phyloP scores from a whole-genome alignment of 2,113 vertebrate genomes.

The Actenoides lindsayi region DNA sequence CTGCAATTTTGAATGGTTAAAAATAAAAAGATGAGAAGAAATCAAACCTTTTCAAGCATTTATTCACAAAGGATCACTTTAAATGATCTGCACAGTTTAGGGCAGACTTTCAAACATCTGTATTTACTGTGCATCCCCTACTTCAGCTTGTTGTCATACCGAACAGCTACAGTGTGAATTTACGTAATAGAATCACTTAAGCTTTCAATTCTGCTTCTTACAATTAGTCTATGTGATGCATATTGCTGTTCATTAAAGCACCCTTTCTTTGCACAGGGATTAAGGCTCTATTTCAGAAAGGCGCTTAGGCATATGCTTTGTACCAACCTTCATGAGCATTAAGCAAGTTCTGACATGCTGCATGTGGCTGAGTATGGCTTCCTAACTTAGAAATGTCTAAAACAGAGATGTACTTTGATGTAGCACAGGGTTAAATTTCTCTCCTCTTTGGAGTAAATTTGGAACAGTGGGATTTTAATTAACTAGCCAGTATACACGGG shows the following conservation, averaged over 20 bases:
- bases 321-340: background rate
- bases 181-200: background rate
- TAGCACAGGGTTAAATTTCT: background rate
- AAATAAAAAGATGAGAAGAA: background rate
- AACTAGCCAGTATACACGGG: background rate
- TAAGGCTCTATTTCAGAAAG: background rate
- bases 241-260: slow-evolving; percentile 20
- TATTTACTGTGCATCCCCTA: background rate
- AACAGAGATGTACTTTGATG: background rate
- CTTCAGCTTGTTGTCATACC: slow-evolving; percentile 24
- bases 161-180: slow-evolving; percentile 2
- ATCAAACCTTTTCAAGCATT: background rate
- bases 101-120: background rate
- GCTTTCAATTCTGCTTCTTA: background rate
- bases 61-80: slow-evolving; percentile 11
- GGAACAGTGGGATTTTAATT: background rate
- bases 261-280: background rate
- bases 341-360: background rate
- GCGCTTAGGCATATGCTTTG: background rate
- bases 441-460: background rate
- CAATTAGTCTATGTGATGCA: slow-evolving; percentile 2
- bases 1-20: background rate
- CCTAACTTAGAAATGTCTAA: background rate
- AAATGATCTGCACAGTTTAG: slow-evolving; percentile 1
- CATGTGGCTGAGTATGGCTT: background rate